Percentiles rank a stretch among this genome's conserved stretches.
These are phyloP conservation scores for Umimayanthus kanabou DNA, from an alignment of 92 coral and sea anemone genomes.

Conservation along the genomic window DNA sequence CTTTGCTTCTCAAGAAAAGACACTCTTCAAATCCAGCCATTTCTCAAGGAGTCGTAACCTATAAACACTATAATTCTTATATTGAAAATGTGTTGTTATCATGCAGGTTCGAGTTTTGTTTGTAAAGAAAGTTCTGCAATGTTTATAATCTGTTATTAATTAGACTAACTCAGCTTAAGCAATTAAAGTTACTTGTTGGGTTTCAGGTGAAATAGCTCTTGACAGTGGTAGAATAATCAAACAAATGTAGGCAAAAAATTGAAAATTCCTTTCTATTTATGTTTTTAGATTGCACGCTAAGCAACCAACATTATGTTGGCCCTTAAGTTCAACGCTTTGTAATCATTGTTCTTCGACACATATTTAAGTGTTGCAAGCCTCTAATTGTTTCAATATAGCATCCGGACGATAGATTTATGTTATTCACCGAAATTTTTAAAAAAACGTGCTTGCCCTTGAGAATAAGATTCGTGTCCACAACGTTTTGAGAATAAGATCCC, in stretches of 20 bases:
- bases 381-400: conserved; percentile 3
- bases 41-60: background rate
- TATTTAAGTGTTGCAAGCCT: background rate
- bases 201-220: no score
- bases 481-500: background rate
- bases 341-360: background rate
- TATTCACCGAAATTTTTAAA: background rate
- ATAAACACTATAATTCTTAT: no score
- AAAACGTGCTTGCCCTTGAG: no score
- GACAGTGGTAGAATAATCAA: background rate
- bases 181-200: no score
- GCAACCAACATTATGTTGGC: background rate
- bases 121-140: background rate
- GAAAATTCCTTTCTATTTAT: background rate
- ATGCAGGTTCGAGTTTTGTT: no score
- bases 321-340: background rate
- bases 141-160: no score
- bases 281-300: background rate
- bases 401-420: background rate
- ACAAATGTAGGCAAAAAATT: background rate
- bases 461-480: background rate
- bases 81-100: background rate
- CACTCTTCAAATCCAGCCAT: no score
- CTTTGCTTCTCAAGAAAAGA: no score
- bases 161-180: no score